phyloP scores from a whole-genome alignment of 2,797 vertebrate species.

The Notolabrus celidotus region DNA sequence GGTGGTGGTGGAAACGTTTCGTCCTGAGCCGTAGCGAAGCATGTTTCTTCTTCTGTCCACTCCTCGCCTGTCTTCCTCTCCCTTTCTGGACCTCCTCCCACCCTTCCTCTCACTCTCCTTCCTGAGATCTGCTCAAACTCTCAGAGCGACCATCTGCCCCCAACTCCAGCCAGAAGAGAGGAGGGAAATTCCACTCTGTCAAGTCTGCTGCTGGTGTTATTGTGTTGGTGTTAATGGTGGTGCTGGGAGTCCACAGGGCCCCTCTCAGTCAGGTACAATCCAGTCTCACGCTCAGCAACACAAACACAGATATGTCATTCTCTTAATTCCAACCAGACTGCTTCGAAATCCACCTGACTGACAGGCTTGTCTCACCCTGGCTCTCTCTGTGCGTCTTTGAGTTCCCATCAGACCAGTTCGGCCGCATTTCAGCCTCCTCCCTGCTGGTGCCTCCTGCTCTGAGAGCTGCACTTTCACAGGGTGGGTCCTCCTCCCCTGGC shows the following conservation, averaged over 20 bases:
- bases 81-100: slow-evolving; percentile 69
- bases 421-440: slow-evolving; percentile 78
- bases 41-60: slow-evolving; percentile 82
- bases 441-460: slow-evolving; percentile 38
- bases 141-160: slow-evolving; percentile 72
- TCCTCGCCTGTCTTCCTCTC: slow-evolving; percentile 66
- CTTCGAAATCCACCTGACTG: slow-evolving; percentile 51
- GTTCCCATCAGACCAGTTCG: slow-evolving; percentile 82
- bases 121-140: slow-evolving; percentile 76
- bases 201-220: slow-evolving; percentile 23
- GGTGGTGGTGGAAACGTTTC: slow-evolving; percentile 76
- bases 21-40: slow-evolving; percentile 78
- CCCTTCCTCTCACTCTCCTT: slow-evolving; percentile 79
- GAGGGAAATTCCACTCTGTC: slow-evolving; percentile 72
- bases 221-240: slow-evolving; percentile 26
- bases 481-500: slow-evolving; percentile 52
- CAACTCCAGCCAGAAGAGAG: slow-evolving; percentile 59
- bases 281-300: slow-evolving; percentile 41
- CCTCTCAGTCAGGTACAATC: slow-evolving; percentile 43
- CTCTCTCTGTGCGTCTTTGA: slow-evolving; percentile 24
- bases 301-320: slow-evolving; percentile 55
- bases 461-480: slow-evolving; percentile 57
- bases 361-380: slow-evolving; percentile 66
- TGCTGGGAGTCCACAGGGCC: slow-evolving; percentile 37
- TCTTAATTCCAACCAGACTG: slow-evolving; percentile 33